A percentile compares a stretch with the other conserved stretches of the same genome.
Conservation (phyloP, 1,140 invertebrate genomes). For the Danaus plexippus region DNA sequence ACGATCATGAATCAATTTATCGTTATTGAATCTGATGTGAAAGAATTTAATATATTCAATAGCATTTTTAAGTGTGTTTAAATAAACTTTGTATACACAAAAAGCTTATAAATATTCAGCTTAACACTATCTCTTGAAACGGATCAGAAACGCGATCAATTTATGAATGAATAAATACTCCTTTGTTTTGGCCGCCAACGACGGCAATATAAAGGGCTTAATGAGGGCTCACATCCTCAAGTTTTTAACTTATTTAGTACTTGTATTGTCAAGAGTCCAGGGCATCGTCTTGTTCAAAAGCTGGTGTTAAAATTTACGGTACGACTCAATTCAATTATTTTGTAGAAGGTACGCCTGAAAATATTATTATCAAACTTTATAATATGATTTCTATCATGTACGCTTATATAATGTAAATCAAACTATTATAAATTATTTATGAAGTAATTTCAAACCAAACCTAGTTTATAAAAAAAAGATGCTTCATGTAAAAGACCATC, state of each 20-base stretch:
- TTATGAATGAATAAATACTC: constrained; percentile 23
- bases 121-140: constrained; percentile 18
- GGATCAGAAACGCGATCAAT: constrained; percentile 21
- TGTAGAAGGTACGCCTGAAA: too few species aligned
- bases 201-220: constrained; percentile 18
- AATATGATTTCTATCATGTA: not conserved
- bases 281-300: constrained; percentile 6
- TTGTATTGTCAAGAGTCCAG: constrained; percentile 17
- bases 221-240: constrained; percentile 15
- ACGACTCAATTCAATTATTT: constrained; percentile 6
- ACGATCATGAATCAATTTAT: too few species aligned
- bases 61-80: constrained; percentile 6
- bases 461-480: not conserved
- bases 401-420: constrained; percentile 2
- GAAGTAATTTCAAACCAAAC: constrained; percentile 8
- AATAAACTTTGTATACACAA: constrained; percentile 12
- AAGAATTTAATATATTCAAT: not conserved
- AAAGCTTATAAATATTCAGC: constrained; percentile 20
- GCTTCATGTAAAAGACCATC: not conserved
- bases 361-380: constrained; percentile 5
- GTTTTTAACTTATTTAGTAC: constrained; percentile 26
- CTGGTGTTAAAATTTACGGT: constrained; percentile 12
- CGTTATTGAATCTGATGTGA: too few species aligned
- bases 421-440: not conserved
- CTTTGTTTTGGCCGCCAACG: constrained; percentile 27